These are phyloP conservation scores for Galeruca laticollis DNA, from an alignment of 2,888 invertebrate genomes.

Conservation along the genomic window DNA sequence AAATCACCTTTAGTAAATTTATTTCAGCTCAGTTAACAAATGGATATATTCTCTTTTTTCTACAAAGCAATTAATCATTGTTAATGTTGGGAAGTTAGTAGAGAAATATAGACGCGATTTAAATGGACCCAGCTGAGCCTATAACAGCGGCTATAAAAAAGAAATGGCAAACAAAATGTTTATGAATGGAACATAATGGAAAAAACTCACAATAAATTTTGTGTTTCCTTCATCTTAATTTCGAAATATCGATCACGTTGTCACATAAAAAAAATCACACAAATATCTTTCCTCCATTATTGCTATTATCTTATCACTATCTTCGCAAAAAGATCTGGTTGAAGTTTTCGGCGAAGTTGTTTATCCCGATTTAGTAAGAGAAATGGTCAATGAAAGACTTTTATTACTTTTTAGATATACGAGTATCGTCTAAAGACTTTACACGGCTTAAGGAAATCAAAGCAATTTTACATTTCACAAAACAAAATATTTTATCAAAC, in stretches of 20 bases:
- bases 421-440: conserved; percentile 13
- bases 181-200: not conserved
- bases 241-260: not conserved
- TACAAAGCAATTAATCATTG: not conserved
- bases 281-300: conserved; percentile 27
- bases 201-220: not conserved
- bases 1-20: too few species aligned
- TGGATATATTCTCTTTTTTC: not conserved
- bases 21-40: too few species aligned
- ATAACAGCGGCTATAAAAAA: too few species aligned
- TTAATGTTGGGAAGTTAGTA: too few species aligned
- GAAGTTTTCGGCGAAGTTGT: conserved; percentile 21
- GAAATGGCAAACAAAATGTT: too few species aligned
- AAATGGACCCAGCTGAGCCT: too few species aligned
- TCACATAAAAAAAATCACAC: conserved; percentile 22
- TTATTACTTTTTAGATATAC: conserved; percentile 23
- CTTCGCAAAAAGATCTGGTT: conserved; percentile 21
- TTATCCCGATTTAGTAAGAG: conserved; percentile 30
- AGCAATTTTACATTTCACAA: conserved; percentile 10
- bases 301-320: conserved; percentile 32
- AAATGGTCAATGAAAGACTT: conserved; percentile 33
- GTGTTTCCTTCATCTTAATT: conserved; percentile 9
- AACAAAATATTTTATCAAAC: not conserved
- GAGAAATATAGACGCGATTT: too few species aligned
- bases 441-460: conserved; percentile 17